These are phyloP conservation scores for Eptesicus fuscus DNA, from an alignment of 2,113 vertebrate genomes.

Conservation along the genomic window DNA sequence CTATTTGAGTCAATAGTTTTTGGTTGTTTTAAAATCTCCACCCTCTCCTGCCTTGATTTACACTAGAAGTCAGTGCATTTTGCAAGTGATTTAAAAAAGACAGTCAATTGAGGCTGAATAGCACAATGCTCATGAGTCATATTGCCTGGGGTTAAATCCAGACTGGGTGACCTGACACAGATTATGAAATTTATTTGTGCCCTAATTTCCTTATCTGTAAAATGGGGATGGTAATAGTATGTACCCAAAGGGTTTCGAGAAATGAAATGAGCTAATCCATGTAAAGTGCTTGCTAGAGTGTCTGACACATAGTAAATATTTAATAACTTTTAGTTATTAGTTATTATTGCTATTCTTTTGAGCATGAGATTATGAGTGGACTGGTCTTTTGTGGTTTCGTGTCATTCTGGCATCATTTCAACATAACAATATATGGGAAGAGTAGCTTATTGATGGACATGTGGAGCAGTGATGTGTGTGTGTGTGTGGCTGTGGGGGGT, in stretches of 20 bases:
- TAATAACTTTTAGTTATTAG: not conserved
- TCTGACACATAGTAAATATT: not conserved
- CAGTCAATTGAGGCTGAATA: not conserved
- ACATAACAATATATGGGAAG: not conserved
- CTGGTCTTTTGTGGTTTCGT: not conserved
- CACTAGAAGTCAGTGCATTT: not conserved
- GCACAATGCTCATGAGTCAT: not conserved
- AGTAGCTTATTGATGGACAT: not conserved
- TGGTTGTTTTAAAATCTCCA: not conserved
- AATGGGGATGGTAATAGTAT: not conserved
- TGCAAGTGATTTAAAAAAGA: constrained; percentile 11
- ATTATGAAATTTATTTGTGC: constrained; percentile 30
- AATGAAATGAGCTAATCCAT: not conserved
- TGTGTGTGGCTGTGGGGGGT: no score
- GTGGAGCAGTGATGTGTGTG: not conserved
- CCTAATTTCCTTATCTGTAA: constrained; percentile 40
- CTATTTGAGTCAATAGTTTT: not conserved
- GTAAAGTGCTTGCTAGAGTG: not conserved
- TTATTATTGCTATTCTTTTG: constrained; percentile 19
- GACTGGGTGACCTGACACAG: not conserved
- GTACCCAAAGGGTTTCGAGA: not conserved
- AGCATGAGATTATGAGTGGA: not conserved
- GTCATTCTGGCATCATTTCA: constrained; percentile 9
- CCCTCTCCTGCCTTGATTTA: not conserved
- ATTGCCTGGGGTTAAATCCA: not conserved